Evolutionary conservation across 2,888 invertebrate species (phyloP), one percentile per base, ranked within the genome.

Genomic region (Mythimna impura): DNA sequence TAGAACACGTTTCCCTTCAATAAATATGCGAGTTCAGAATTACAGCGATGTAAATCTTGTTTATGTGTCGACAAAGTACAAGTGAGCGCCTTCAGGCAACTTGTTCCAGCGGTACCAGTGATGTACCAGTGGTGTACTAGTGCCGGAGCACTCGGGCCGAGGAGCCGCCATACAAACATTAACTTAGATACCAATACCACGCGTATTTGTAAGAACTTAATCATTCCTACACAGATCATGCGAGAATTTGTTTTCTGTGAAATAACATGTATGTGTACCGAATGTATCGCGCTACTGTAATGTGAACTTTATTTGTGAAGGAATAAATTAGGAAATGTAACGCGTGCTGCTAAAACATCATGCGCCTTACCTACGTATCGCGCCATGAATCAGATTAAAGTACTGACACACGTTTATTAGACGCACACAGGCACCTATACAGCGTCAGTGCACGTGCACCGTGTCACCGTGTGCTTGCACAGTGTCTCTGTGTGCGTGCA

Each of bases 341-440:
- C 74, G 77, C 76, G 60, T 76, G 71, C 78, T 84, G 82, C 83
- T 85, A 84, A 89, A 89, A 87, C 84, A 87, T 88, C 80, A 87
- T 75, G 79, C 84, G 88, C 86, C 88, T 87, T 87, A 88, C 89
- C 85, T 87, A 89, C 86, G 86, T 88, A 89, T 89, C 88, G 87
- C 89, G 87, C 90, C 91, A 92, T 94, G 93, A 94, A 94, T 94
- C 92, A 93, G 92, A 94, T 94, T 93, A 93, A 90, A 88, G 85
- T 86, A 88, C 89, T 83, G 84, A 89, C 88, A 90, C 87, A 87
- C 82, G 83, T 82, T 88, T 87, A 86, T 89, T 89, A 89, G 87
- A 87, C 82, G 83, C 90, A 89, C 88, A 90, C 91, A 81, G 60
- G 55, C 54, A 40, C 22, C 8, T n/a, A 40, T n/a, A 34, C 40